Conservation (phyloP, 2,888 invertebrate species). For the Lymantria monacha region DNA sequence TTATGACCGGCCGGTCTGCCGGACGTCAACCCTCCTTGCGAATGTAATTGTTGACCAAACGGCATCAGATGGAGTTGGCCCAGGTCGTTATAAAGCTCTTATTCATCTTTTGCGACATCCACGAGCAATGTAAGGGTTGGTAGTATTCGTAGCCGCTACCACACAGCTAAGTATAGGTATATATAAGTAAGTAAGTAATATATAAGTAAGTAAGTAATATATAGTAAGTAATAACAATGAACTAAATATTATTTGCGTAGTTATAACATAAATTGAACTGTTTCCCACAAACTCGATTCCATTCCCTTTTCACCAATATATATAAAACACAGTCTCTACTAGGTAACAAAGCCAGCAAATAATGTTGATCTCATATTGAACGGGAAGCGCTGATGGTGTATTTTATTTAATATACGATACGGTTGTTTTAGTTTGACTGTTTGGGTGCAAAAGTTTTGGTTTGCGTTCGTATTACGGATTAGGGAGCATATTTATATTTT, state of each 20-base stretch:
- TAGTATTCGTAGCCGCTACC: too few species aligned
- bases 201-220: too few species aligned
- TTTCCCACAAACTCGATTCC: constrained; percentile 49
- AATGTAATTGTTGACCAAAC: too few species aligned
- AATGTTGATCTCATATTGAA: constrained; percentile 46
- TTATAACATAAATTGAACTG: constrained; percentile 29
- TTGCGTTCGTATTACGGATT: neutral
- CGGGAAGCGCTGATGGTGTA: constrained; percentile 38
- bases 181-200: too few species aligned
- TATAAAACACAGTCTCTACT: constrained; percentile 58
- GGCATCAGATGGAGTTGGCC: too few species aligned
- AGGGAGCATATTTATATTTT: too few species aligned
- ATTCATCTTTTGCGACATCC: too few species aligned
- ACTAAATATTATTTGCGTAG: neutral
- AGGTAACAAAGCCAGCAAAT: constrained; percentile 48
- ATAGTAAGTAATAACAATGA: constrained; percentile 1
- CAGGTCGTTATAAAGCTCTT: too few species aligned
- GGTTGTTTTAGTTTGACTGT: constrained; percentile 16
- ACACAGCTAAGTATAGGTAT: too few species aligned
- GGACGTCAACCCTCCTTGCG: too few species aligned
- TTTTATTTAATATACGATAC: constrained; percentile 37
- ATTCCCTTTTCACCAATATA: constrained; percentile 53
- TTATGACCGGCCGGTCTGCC: too few species aligned
- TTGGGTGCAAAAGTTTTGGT: constrained; percentile 7
- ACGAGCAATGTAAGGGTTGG: too few species aligned